A percentile compares a stretch with the other conserved stretches of the same genome.
Conservation (phyloP, 2,797 vertebrate species). For the Sebastes flavidus region DNA sequence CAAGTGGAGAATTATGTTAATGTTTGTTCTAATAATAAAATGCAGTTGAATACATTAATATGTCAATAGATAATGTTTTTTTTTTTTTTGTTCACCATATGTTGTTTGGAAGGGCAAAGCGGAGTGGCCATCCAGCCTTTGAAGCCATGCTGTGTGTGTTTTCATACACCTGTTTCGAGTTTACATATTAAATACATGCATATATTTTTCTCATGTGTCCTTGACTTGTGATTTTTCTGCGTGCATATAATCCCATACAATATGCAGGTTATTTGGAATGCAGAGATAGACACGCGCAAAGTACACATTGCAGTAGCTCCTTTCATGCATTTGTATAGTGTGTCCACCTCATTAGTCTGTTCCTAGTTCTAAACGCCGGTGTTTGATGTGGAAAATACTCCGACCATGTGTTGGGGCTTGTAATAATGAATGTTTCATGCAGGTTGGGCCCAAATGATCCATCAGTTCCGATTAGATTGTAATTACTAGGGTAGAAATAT, state of each 20-base stretch:
- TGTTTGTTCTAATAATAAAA: constrained; percentile 80
- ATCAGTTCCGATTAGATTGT: constrained; percentile 78
- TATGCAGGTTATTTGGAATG: neutral
- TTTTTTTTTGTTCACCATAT: constrained; percentile 51
- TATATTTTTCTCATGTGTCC: neutral
- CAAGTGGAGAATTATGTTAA: constrained; percentile 79
- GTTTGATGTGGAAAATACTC: constrained; percentile 74
- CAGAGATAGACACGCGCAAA: neutral
- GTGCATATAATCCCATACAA: neutral
- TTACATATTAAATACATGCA: neutral
- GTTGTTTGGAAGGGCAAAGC: constrained; percentile 57
- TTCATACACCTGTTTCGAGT: constrained; percentile 5
- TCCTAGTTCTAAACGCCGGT: constrained; percentile 55
- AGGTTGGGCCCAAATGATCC: constrained; percentile 75
- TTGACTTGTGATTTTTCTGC: neutral
- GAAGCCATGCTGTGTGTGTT: constrained; percentile 4
- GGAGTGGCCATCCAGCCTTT: constrained; percentile 8
- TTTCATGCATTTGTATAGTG: constrained; percentile 42
- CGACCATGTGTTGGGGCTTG: constrained; percentile 66
- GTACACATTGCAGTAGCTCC: neutral
- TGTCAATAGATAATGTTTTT: constrained; percentile 53
- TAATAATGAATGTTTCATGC: constrained; percentile 79
- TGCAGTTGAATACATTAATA: constrained; percentile 72
- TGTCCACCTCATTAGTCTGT: constrained; percentile 61
- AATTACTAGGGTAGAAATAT: constrained; percentile 69